Percentiles rank a stretch among this genome's conserved stretches.
phyloP scores from a whole-genome alignment of 1,140 invertebrate species.

The Caenorhabditis tropicalis region DNA sequence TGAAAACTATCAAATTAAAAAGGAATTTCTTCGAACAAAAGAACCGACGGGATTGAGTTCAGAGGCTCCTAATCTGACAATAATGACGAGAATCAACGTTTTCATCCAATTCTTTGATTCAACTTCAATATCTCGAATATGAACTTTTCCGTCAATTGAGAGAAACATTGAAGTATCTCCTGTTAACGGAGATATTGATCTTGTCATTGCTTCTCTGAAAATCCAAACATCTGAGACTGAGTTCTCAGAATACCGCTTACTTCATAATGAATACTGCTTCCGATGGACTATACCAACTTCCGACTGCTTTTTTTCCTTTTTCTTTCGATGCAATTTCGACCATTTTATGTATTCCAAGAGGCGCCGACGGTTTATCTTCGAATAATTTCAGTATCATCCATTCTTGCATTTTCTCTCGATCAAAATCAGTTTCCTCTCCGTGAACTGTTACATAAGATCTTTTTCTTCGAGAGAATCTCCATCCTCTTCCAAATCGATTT shows the following conservation, averaged over 20 bases:
- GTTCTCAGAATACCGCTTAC: slow-evolving; percentile 23
- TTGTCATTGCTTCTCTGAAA: slow-evolving; percentile 39
- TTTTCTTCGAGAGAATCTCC: slow-evolving; percentile 49
- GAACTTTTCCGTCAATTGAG: slow-evolving; percentile 47
- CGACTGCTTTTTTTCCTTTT: slow-evolving; percentile 43
- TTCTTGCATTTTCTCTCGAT: not conserved
- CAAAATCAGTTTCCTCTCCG: slow-evolving; percentile 14
- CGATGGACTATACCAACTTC: slow-evolving; percentile 52
- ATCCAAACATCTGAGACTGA: not conserved
- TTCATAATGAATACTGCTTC: slow-evolving; percentile 64
- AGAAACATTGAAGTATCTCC: slow-evolving; percentile 29
- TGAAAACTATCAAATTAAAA: slow-evolving; percentile 26
- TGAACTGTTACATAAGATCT: not conserved
- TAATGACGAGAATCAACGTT: slow-evolving; percentile 83
- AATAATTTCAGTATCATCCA: slow-evolving; percentile 52
- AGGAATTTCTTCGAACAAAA: slow-evolving; percentile 69
- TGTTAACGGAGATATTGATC: slow-evolving; percentile 46
- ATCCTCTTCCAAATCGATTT: slow-evolving; percentile 81
- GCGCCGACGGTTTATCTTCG: slow-evolving; percentile 49
- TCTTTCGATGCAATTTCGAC: slow-evolving; percentile 28
- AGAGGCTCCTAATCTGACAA: slow-evolving; percentile 84
- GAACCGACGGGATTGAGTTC: slow-evolving; percentile 84
- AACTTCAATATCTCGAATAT: slow-evolving; percentile 31
- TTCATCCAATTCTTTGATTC: slow-evolving; percentile 76
- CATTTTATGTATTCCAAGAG: slow-evolving; percentile 53